Evolutionary conservation across 1,140 invertebrate species (phyloP).

Genomic region (Drosophila murphyi): DNA sequence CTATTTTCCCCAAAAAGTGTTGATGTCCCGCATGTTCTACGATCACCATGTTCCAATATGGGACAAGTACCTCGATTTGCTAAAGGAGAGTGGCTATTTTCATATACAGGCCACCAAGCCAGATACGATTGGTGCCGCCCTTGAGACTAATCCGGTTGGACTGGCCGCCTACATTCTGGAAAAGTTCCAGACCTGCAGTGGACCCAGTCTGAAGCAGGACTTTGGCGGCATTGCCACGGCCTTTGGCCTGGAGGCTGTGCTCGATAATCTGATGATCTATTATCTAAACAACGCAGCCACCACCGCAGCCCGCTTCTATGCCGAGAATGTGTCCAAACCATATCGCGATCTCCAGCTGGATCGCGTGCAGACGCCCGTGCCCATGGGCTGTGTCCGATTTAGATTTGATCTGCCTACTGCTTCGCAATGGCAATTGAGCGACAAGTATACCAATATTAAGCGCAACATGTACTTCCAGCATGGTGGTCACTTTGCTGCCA

Average conservation of each 20-base stretch:
- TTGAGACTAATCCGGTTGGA: slow-evolving; percentile 89
- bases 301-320: slow-evolving; percentile 90
- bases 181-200: slow-evolving; percentile 92
- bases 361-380: slow-evolving; percentile 87
- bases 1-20: slow-evolving; percentile 63
- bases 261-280: slow-evolving; percentile 96
- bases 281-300: slow-evolving; percentile 91
- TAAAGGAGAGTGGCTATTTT: slow-evolving; percentile 92
- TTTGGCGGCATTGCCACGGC: slow-evolving; percentile 87
- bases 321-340: slow-evolving; percentile 86
- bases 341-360: slow-evolving; percentile 85
- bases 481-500: slow-evolving; percentile 94
- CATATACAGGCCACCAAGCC: slow-evolving; percentile 95
- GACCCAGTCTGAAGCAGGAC: slow-evolving; percentile 89
- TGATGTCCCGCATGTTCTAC: slow-evolving; percentile 85
- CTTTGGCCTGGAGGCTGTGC: slow-evolving; percentile 89
- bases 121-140: slow-evolving; percentile 91
- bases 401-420: slow-evolving; percentile 87
- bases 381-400: slow-evolving; percentile 88
- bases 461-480: slow-evolving; percentile 87
- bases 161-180: slow-evolving; percentile 93
- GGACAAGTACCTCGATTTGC: slow-evolving; percentile 84
- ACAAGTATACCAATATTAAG: slow-evolving; percentile 88
- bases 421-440: slow-evolving; percentile 87
- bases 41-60: slow-evolving; percentile 88